Percentiles rank a stretch among this genome's conserved stretches.
Evolutionary conservation across 2,888 invertebrate species (phyloP).

Genomic region (Athalia rosae): DNA sequence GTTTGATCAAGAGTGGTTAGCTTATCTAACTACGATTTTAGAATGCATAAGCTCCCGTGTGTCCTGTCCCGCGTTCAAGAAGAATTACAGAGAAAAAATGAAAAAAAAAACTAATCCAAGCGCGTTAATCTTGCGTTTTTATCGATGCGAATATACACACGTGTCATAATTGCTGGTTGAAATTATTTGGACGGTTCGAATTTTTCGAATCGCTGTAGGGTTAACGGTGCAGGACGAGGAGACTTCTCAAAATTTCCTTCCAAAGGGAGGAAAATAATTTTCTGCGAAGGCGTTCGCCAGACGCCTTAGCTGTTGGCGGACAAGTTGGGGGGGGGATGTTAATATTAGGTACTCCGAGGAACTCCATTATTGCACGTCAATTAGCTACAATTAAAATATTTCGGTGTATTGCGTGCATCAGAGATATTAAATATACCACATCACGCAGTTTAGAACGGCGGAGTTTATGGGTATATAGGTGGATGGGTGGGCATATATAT

Average conservation of each 20-base stretch:
- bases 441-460: conserved; percentile 59
- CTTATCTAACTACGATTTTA: conserved; percentile 65
- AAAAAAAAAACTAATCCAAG: no score
- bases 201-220: background rate
- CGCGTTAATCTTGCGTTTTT: no score
- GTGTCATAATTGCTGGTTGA: background rate
- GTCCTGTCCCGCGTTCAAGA: no score
- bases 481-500: conserved; percentile 1
- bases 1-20: conserved; percentile 68
- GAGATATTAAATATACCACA: conserved; percentile 64
- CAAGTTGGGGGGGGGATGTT: conserved; percentile 33
- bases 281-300: background rate
- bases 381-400: conserved; percentile 74
- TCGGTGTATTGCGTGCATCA: conserved; percentile 72
- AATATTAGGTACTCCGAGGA: no score
- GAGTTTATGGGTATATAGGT: conserved; percentile 45
- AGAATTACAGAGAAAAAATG: no score
- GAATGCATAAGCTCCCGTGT: background rate
- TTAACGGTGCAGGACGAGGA: no score
- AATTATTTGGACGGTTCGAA: background rate
- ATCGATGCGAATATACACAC: no score
- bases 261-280: background rate
- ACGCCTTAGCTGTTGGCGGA: background rate
- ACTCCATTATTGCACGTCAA: conserved; percentile 72
- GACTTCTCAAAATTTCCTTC: background rate